Evolutionary conservation across 2,113 vertebrate species (phyloP).

Genomic region (Rattus rattus): DNA sequence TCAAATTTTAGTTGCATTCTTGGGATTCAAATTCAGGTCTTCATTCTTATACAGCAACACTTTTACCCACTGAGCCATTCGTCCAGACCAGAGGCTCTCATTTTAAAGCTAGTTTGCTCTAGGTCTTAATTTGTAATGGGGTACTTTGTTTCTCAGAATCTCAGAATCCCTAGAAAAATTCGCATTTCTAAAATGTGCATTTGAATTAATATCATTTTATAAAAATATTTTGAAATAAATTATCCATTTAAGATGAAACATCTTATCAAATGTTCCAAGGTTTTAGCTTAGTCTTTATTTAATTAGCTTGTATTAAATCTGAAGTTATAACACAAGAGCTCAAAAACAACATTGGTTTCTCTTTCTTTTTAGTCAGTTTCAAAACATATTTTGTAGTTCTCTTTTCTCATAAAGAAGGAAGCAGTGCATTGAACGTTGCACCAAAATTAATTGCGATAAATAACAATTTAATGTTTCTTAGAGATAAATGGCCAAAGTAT

Average conservation of each 20-base stretch:
- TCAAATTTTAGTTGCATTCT: neutral
- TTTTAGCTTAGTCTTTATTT: constrained; percentile 15
- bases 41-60: neutral
- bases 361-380: constrained; percentile 10
- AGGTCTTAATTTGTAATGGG: neutral
- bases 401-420: constrained; percentile 7
- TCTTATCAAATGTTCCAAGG: neutral
- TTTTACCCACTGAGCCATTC: neutral
- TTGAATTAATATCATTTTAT: neutral
- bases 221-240: constrained; percentile 10
- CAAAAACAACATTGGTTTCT: constrained; percentile 12
- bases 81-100: neutral
- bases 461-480: neutral
- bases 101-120: neutral
- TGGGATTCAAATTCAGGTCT: neutral
- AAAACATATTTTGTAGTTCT: constrained; percentile 21
- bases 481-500: neutral
- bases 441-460: neutral
- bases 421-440: neutral
- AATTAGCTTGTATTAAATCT: constrained; percentile 18
- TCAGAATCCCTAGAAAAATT: constrained; percentile 3
- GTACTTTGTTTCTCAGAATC: constrained; percentile 11
- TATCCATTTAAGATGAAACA: neutral
- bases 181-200: neutral
- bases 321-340: neutral